Evolutionary conservation across 1,140 invertebrate genomes (phyloP).

Genomic region (Nilaparvata lugens): DNA sequence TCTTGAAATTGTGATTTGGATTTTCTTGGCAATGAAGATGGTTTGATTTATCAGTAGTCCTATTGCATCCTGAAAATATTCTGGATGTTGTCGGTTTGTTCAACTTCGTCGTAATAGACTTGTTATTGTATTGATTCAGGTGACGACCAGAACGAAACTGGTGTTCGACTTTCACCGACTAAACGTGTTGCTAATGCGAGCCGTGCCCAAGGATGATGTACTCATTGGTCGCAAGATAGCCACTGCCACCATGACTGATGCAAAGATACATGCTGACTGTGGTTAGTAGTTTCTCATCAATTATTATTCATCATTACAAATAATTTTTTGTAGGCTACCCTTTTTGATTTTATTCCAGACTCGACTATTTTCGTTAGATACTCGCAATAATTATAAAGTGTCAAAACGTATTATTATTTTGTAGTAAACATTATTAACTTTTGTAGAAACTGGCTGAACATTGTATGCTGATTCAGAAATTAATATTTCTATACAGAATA

Average conservation of each 20-base stretch:
- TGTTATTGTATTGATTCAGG: neutral
- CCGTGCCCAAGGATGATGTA: constrained; percentile 58
- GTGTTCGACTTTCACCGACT: constrained; percentile 88
- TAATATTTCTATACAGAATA: no score
- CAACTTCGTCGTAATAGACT: neutral
- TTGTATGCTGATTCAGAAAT: no score
- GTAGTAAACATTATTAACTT: no score
- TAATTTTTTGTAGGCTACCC: neutral
- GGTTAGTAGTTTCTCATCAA: constrained; percentile 38
- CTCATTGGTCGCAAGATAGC: constrained; percentile 79
- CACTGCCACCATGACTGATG: constrained; percentile 83
- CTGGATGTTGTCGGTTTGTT: neutral
- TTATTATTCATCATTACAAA: neutral
- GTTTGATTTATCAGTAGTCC: no score
- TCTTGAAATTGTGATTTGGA: no score
- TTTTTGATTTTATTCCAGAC: neutral
- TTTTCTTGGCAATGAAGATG: no score
- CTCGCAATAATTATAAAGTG: neutral
- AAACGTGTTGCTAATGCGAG: constrained; percentile 75
- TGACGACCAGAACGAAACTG: constrained; percentile 54
- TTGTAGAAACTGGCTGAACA: no score
- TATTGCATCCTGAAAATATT: neutral
- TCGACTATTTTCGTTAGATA: no score
- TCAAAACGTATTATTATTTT: no score
- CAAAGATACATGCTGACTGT: constrained; percentile 79